Base-by-base conservation (phyloP, 2,113 vertebrate genomes). In the Castor canadensis region DNA sequence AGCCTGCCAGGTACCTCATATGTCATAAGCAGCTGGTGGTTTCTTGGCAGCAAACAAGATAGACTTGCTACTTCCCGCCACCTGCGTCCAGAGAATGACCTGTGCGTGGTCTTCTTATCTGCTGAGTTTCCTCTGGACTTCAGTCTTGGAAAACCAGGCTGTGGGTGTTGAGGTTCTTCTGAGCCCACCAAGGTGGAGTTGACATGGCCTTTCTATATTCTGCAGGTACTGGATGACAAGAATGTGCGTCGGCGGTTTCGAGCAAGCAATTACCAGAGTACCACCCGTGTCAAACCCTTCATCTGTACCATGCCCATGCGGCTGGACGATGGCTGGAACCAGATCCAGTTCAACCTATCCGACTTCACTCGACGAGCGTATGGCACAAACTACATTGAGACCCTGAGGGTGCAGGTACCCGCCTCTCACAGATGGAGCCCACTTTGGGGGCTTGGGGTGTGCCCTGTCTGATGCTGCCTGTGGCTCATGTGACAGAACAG, bases 231-330 rank as follows among this genome's bases (percentile, higher is more conserved):
- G n/a, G 99, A 99, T 72, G 99, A 99, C 96, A 99, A 99, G 98
- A 99, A 99, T 0, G 99, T 99, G 1, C 98, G 99, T 0, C 98
- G 99, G 45, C 98, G 99, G 19, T 99, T 99, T 97, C 98, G 99
- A 52, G 99, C 99, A 0, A 99, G 99, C 91, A 99, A 99, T 97
- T 99, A 99, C 97, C 99, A 99, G 98, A 99, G 99, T 96, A 99
- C 99, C 0, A 99, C 99, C 0, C 98, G 99, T 0, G 99, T 99
- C 89, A 99, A 99, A 91, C 99, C 99, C 0, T 99, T 99, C 97
- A 99, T 99, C 98, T 99, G 99, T 91, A 99, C 99, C 69, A 99
- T 99, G 99, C 99, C 99, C 60, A 99, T 99, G 99, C 97, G 99
- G 60, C 98, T 99, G 94, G 99, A 99, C 0, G 99, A 99, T 0